Evolutionary conservation across 2,888 invertebrate species (phyloP).

Genomic region (Aquatica leii): DNA sequence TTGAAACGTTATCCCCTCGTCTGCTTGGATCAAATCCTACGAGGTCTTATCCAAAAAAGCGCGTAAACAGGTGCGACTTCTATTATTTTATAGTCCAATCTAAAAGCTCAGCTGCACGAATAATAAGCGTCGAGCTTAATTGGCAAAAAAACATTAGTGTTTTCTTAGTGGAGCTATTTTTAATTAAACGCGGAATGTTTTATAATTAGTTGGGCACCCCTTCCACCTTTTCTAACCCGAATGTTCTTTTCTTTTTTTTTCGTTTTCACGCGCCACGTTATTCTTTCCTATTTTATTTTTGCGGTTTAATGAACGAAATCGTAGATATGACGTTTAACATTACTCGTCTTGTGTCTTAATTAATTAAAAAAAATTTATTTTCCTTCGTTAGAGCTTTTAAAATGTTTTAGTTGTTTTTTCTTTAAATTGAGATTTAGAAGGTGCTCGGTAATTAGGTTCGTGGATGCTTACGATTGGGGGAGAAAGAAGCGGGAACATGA

Average conservation of each 20-base stretch:
- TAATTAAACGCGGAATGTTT: slow-evolving; percentile 47
- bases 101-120: slow-evolving; percentile 45
- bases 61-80: slow-evolving; percentile 33
- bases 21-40: too few species aligned
- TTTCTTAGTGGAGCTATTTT: slow-evolving; percentile 48
- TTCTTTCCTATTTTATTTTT: slow-evolving; percentile 45
- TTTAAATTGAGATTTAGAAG: too few species aligned
- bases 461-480: too few species aligned
- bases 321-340: slow-evolving; percentile 21
- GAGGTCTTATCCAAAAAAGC: too few species aligned
- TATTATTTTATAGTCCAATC: slow-evolving; percentile 35
- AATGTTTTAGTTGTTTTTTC: too few species aligned
- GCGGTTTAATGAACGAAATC: slow-evolving; percentile 25
- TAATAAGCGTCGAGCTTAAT: slow-evolving; percentile 50
- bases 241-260: slow-evolving; percentile 17
- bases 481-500: too few species aligned
- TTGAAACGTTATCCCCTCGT: slow-evolving; percentile 9
- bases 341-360: slow-evolving; percentile 15
- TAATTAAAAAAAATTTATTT: too few species aligned
- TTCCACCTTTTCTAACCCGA: background rate
- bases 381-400: too few species aligned
- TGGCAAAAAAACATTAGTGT: slow-evolving; percentile 49
- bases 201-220: slow-evolving; percentile 34
- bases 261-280: slow-evolving; percentile 42
- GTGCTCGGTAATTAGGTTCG: too few species aligned